phyloP scores from a whole-genome alignment of 2,113 vertebrate genomes.

The Gallinago paraguaiae region DNA sequence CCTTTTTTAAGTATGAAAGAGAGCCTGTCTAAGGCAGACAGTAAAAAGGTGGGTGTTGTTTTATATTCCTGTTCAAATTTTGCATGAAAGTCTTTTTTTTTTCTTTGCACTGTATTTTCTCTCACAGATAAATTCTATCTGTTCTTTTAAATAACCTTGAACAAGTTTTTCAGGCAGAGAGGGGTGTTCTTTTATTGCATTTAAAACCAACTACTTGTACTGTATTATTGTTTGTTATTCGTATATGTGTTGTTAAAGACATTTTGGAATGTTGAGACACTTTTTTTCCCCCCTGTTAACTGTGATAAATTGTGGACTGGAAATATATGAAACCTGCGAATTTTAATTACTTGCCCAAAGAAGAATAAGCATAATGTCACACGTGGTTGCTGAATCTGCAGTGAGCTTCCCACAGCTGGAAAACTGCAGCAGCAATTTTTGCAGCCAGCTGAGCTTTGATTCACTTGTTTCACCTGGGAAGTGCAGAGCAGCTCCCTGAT shows the following conservation, averaged over 20 bases:
- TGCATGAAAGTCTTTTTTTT: background rate
- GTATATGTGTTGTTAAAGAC: background rate
- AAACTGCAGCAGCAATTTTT: background rate
- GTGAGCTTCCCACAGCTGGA: background rate
- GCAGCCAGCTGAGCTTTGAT: background rate
- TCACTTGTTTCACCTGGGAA: background rate
- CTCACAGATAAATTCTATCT: background rate
- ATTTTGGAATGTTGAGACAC: background rate
- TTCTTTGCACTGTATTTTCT: background rate
- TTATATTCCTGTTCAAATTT: background rate
- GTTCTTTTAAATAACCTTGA: background rate
- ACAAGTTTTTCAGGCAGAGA: background rate
- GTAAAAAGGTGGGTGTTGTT: background rate
- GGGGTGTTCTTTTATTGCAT: background rate
- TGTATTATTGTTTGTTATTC: background rate
- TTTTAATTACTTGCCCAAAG: constrained; percentile 13
- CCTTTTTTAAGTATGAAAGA: background rate
- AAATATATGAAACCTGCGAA: background rate
- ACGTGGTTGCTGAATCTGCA: constrained; percentile 1
- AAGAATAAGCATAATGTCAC: constrained; percentile 40
- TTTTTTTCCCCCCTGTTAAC: background rate
- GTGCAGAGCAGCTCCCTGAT: background rate
- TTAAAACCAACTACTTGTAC: background rate
- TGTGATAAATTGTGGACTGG: background rate
- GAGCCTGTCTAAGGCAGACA: background rate